Conservation (phyloP, 1,140 invertebrate genomes). For the Ceratina australensis region DNA sequence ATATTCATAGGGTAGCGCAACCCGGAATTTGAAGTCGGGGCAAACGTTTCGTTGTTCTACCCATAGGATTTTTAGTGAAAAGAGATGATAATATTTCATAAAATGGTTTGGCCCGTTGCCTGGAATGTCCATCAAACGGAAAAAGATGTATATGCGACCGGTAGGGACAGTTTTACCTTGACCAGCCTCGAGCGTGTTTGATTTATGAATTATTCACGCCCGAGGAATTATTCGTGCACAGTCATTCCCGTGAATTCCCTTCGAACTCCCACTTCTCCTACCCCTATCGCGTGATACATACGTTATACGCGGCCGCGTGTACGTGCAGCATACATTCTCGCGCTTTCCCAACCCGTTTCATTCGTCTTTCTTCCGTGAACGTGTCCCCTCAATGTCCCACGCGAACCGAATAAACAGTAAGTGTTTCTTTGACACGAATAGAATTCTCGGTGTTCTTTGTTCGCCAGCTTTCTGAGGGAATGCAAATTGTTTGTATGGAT, state of each 20-base stretch:
- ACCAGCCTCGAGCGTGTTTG: slow-evolving; percentile 23
- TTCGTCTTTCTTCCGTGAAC: not conserved
- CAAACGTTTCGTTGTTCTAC: too few species aligned
- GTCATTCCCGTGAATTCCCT: not conserved
- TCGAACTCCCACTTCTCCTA: not conserved
- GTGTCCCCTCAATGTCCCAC: too few species aligned
- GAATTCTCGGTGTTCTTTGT: not conserved
- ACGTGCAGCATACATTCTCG: not conserved
- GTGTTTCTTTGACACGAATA: slow-evolving; percentile 6
- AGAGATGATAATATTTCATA: not conserved
- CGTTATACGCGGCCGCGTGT: too few species aligned
- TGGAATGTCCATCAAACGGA: not conserved
- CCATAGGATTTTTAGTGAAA: not conserved
- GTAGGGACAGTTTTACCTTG: slow-evolving; percentile 31
- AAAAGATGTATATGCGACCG: not conserved
- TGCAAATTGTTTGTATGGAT: slow-evolving; percentile 6
- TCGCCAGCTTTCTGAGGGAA: not conserved
- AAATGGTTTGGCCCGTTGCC: not conserved
- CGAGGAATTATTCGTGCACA: slow-evolving; percentile 39
- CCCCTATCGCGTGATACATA: not conserved
- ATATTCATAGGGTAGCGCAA: too few species aligned
- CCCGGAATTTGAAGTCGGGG: too few species aligned
- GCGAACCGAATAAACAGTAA: not conserved
- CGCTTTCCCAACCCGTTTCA: not conserved
- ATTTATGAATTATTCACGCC: slow-evolving; percentile 61